Conservation (phyloP, 1,140 invertebrate species). For the Tachypleus tridentatus region DNA sequence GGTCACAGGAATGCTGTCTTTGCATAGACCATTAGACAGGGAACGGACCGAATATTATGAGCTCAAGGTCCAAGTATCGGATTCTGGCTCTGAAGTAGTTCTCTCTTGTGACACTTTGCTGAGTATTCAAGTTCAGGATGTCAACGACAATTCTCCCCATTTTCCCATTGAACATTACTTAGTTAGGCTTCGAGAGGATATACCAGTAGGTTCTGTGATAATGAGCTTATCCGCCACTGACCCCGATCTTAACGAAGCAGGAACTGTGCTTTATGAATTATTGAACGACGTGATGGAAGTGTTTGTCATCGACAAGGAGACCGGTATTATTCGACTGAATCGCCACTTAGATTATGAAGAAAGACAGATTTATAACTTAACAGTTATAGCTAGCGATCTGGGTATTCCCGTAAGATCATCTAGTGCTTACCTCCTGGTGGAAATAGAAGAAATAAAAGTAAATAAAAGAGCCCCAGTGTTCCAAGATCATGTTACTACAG, state of each 20-base stretch:
- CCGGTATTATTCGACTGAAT: slow-evolving; percentile 18
- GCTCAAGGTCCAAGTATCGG: slow-evolving; percentile 66
- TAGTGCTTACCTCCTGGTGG: slow-evolving; percentile 16
- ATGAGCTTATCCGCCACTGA: slow-evolving; percentile 72
- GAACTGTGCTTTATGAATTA: slow-evolving; percentile 46
- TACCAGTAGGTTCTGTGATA: slow-evolving; percentile 71
- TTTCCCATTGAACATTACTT: slow-evolving; percentile 48
- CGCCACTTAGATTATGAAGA: slow-evolving; percentile 39
- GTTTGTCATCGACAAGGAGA: slow-evolving; percentile 19
- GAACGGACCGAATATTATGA: slow-evolving; percentile 72
- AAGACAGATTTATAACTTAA: slow-evolving; percentile 24
- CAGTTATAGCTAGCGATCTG: slow-evolving; percentile 20
- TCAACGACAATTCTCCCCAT: slow-evolving; percentile 77
- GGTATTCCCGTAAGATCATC: neutral
- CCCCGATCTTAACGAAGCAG: slow-evolving; percentile 66
- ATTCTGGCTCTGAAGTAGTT: slow-evolving; percentile 41
- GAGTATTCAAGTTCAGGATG: slow-evolving; percentile 65
- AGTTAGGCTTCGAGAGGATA: slow-evolving; percentile 77
- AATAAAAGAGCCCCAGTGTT: slow-evolving; percentile 63
- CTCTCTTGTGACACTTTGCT: slow-evolving; percentile 60
- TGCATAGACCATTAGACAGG: slow-evolving; percentile 62
- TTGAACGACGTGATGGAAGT: slow-evolving; percentile 1
- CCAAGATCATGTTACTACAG: slow-evolving; percentile 55
- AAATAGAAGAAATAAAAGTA: slow-evolving; percentile 25
- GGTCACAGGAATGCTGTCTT: slow-evolving; percentile 57